A percentile compares a stretch with the other conserved stretches of the same genome.
Evolutionary conservation across 2,113 vertebrate genomes (phyloP).

Genomic region (Procapra przewalskii): DNA sequence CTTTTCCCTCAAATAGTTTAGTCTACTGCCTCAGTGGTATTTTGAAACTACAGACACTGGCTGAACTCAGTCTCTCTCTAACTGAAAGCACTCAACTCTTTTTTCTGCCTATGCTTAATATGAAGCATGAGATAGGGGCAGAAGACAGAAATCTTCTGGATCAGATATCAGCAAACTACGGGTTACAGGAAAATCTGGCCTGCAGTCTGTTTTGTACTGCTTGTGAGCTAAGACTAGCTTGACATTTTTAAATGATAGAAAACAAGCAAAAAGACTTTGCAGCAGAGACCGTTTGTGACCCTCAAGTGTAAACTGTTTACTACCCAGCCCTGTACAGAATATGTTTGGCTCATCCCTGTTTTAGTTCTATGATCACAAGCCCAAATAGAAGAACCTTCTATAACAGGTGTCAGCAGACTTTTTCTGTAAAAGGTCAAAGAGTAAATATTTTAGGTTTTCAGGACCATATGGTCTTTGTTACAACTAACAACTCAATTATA

Average conservation of each 20-base stretch:
- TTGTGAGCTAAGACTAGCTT: not conserved
- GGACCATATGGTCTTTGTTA: not conserved
- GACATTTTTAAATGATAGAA: not conserved
- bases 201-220: not conserved
- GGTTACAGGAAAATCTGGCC: not conserved
- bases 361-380: not conserved
- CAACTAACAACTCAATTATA: not conserved
- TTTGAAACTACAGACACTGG: not conserved
- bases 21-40: not conserved
- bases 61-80: not conserved
- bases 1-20: not conserved
- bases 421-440: not conserved
- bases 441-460: not conserved
- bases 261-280: not conserved
- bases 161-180: not conserved
- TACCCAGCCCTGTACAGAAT: not conserved
- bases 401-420: not conserved
- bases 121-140: not conserved
- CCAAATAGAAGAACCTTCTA: not conserved
- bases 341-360: not conserved
- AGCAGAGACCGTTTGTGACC: not conserved
- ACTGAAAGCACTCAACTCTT: not conserved
- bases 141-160: not conserved
- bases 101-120: not conserved
- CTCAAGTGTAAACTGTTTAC: not conserved